Evolutionary conservation across 2,113 vertebrate genomes (phyloP).

Genomic region (Leptosomus discolor): DNA sequence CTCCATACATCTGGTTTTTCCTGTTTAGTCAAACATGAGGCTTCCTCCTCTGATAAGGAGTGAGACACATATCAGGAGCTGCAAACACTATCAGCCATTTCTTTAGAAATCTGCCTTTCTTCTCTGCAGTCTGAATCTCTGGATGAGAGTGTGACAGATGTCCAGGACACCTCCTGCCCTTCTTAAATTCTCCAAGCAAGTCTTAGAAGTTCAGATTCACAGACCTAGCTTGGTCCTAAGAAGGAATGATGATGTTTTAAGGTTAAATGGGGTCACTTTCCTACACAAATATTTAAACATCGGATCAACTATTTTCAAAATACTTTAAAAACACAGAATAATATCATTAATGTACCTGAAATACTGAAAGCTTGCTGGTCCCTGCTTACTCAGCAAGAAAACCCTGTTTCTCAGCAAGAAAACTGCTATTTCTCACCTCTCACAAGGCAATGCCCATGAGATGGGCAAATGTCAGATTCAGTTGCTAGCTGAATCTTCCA

Average conservation of each 20-base stretch:
- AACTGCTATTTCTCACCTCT: neutral
- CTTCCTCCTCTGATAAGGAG: neutral
- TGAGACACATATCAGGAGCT: neutral
- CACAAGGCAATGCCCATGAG: neutral
- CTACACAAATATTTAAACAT: neutral
- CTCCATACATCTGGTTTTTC: neutral
- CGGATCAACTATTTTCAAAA: neutral
- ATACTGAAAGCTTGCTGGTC: neutral
- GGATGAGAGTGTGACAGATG: neutral
- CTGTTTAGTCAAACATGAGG: neutral
- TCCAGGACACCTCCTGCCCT: neutral
- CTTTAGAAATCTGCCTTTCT: neutral
- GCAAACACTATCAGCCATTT: neutral
- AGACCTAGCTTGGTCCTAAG: neutral
- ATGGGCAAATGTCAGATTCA: fast-evolving
- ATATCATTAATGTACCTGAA: neutral
- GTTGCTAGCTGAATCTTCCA: neutral
- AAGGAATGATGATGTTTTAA: neutral
- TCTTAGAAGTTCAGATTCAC: neutral
- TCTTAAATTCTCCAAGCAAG: neutral
- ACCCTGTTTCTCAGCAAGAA: neutral
- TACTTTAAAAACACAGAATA: neutral
- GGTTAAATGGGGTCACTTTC: neutral
- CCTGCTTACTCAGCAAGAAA: neutral
- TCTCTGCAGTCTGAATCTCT: neutral